A percentile compares a stretch with the other conserved stretches of the same genome.
Conservation (phyloP, 2,113 vertebrate genomes). For the Physeter macrocephalus region DNA sequence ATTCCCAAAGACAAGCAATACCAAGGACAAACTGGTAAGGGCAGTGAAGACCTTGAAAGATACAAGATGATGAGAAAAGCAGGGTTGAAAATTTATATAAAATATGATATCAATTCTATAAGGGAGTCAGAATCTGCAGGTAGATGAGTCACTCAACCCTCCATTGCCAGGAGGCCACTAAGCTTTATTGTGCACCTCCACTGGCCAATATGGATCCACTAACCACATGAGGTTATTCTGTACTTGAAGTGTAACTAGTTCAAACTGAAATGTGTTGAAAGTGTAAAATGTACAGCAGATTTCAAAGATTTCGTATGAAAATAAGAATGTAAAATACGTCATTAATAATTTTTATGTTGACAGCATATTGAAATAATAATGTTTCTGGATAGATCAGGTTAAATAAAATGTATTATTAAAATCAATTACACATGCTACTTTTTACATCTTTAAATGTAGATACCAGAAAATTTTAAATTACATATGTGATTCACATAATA, state of each 20-base stretch:
- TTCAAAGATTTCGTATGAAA: background rate
- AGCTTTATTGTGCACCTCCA: background rate
- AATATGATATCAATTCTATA: background rate
- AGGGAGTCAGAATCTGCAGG: background rate
- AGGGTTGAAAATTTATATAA: background rate
- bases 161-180: background rate
- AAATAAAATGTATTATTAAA: conserved; percentile 9
- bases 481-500: background rate
- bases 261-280: background rate
- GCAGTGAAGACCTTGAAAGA: background rate
- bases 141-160: background rate
- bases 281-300: background rate
- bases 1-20: background rate
- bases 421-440: background rate
- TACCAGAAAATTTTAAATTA: background rate
- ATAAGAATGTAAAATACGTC: background rate
- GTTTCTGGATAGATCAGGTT: background rate
- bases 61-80: background rate
- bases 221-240: background rate
- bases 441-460: background rate
- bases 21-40: background rate
- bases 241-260: background rate
- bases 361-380: background rate
- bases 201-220: background rate
- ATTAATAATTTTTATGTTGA: background rate